Base-by-base conservation (phyloP, 1,140 invertebrate genomes). In the Medauroidea extradentata region DNA sequence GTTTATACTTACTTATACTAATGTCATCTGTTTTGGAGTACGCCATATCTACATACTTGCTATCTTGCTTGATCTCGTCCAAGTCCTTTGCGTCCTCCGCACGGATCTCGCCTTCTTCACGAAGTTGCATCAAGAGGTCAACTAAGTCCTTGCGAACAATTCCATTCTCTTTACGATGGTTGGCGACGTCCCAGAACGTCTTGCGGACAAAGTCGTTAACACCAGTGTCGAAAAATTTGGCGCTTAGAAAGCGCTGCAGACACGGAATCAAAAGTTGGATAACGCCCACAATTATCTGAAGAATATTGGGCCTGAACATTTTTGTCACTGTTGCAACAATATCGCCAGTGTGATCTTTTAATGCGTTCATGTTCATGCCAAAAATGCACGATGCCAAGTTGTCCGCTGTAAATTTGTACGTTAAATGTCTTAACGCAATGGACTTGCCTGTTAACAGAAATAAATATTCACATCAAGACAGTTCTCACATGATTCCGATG, bases 361-460 rank as follows among this genome's bases (percentile, higher is more conserved):
- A 29, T 24, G 65, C 63, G n/a, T 75, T 64, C 4, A 65, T 63
- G n/a, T 67, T 50, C 5, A 73, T 61, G 39, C 72, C 72, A 38
- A 73, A 75, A 3, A 67, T 65, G 4, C 61, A 67, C 0, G 65
- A 65, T 62, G 67, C 70, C 24, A 75, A 71, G 7, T 66, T 58
- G 34, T 73, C 68, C 0, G 66, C 67, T 2, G 39, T 19, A n/a
- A 25, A 52, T 27, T 43, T 27, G 8, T 23, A 0, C 13, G 23
- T 9, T 14, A 46, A 18, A 11, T 56, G 25, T 14, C 19, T 56
- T 1, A 53, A 9, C n/a, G 21, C 27, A 38, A 53, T 41, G 16
- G 16, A 18, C 43, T 9, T 46, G 5, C 16, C 16, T 23, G 43
- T 34, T 4, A 34, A 34, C 5, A 18, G 23, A 18, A 46, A 46